Conservation (phyloP, 2,113 vertebrate genomes). For the Cyanoliseus patagonus region DNA sequence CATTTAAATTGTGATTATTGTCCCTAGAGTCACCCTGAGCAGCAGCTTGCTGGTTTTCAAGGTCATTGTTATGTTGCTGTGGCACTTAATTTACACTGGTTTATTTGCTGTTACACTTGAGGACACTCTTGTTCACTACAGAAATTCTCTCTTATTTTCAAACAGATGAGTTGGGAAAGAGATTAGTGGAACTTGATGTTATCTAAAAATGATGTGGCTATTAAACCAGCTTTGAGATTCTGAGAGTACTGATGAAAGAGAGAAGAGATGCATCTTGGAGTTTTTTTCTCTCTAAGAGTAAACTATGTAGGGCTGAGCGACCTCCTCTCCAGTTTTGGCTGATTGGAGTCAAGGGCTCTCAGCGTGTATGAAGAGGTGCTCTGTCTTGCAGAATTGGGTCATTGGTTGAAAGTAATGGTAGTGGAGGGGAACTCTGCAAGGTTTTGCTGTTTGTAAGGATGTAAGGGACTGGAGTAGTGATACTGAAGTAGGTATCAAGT, state of each 20-base stretch:
- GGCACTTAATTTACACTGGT: conserved; percentile 29
- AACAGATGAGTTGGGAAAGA: conserved; percentile 39
- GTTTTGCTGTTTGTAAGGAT: conserved; percentile 13
- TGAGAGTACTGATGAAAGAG: conserved; percentile 11
- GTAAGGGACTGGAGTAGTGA: neutral
- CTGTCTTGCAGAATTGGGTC: conserved; percentile 23
- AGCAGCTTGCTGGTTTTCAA: conserved; percentile 13
- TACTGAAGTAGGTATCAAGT: neutral
- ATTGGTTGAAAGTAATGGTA: neutral
- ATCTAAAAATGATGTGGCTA: conserved; percentile 19
- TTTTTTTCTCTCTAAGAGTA: neutral
- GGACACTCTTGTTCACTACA: conserved; percentile 18
- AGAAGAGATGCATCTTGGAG: neutral
- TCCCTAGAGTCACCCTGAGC: neutral
- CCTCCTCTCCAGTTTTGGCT: conserved; percentile 13
- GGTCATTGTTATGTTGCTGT: conserved; percentile 9
- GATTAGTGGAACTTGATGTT: conserved; percentile 31
- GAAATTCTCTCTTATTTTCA: conserved; percentile 37
- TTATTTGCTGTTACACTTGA: conserved; percentile 57
- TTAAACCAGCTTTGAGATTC: conserved; percentile 41
- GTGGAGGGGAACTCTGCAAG: neutral
- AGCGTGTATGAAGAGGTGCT: neutral
- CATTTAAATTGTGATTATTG: neutral
- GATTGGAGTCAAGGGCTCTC: conserved; percentile 27
- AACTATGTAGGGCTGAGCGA: neutral